These are phyloP conservation scores for Crocallis elinguaria DNA, from an alignment of 2,888 invertebrate genomes.

Conservation along the genomic window DNA sequence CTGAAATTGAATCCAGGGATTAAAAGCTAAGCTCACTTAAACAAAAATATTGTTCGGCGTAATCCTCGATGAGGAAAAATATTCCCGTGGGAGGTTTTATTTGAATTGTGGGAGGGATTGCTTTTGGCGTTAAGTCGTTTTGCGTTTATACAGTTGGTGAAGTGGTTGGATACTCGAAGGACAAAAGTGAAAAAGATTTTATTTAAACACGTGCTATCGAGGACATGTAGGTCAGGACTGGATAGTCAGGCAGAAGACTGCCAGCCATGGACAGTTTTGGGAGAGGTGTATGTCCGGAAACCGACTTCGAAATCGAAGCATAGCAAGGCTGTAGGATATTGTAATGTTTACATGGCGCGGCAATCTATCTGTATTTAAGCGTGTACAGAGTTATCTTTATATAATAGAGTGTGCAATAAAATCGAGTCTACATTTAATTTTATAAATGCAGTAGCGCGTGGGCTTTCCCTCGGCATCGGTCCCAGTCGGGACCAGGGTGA, in stretches of 20 bases:
- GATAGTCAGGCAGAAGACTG: too few species aligned
- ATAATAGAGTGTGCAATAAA: too few species aligned
- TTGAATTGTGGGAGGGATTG: background rate
- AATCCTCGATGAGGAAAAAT: constrained; percentile 20
- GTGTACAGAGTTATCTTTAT: too few species aligned
- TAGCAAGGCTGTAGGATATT: too few species aligned
- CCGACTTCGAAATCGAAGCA: too few species aligned
- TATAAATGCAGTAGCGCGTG: constrained; percentile 3
- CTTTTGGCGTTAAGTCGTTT: background rate
- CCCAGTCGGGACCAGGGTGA: background rate
- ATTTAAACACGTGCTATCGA: too few species aligned
- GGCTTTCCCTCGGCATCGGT: background rate
- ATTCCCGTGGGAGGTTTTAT: constrained; percentile 1
- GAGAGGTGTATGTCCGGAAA: too few species aligned
- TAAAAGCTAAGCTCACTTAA: constrained; percentile 27
- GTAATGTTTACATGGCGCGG: too few species aligned
- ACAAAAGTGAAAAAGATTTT: too few species aligned
- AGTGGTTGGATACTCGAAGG: background rate
- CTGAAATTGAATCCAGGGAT: constrained; percentile 23
- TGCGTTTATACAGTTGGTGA: background rate
- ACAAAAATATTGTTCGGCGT: constrained; percentile 28
- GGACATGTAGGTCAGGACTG: too few species aligned
- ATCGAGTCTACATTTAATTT: constrained; percentile 1
- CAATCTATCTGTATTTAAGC: too few species aligned
- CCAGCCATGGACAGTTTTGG: too few species aligned